Conservation (phyloP, 2,888 invertebrate species). For the Hedychridium roseum region DNA sequence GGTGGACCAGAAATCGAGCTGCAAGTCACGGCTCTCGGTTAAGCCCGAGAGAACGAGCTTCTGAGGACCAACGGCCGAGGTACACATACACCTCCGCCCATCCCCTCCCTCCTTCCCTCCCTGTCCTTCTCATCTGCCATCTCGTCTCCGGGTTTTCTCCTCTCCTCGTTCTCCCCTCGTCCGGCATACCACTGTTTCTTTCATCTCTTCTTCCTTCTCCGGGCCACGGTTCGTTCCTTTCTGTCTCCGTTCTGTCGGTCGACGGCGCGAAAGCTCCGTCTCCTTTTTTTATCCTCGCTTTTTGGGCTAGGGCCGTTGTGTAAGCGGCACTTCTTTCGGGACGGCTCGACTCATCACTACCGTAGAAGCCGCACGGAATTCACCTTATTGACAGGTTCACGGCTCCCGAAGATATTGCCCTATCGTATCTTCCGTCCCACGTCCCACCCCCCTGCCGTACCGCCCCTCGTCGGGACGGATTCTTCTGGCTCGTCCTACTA, state of each 20-base stretch:
- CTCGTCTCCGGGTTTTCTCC: no score
- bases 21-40: slow-evolving; percentile 50
- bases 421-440: slow-evolving; percentile 30
- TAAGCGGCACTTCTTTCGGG: slow-evolving; percentile 43
- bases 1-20: slow-evolving; percentile 45
- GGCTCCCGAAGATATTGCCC: slow-evolving; percentile 49
- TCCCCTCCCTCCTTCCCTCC: slow-evolving; percentile 7
- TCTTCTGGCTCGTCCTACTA: background rate
- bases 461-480: background rate
- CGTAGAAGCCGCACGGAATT: slow-evolving; percentile 43
- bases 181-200: background rate
- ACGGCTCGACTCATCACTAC: slow-evolving; percentile 37
- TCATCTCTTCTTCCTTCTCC: slow-evolving; percentile 1
- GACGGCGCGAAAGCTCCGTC: no score
- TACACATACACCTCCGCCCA: slow-evolving; percentile 7
- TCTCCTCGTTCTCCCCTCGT: background rate
- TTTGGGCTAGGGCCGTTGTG: slow-evolving; percentile 17
- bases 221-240: background rate
- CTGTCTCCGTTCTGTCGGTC: slow-evolving; percentile 4
- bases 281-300: slow-evolving; percentile 12
- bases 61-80: slow-evolving; percentile 37
- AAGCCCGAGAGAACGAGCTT: slow-evolving; percentile 31
- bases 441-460: slow-evolving; percentile 20
- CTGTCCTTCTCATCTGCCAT: background rate
- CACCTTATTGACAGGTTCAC: slow-evolving; percentile 52